These are phyloP conservation scores for Megaustenia siamemsis DNA, from an alignment of 2,888 invertebrate genomes.

Conservation along the genomic window DNA sequence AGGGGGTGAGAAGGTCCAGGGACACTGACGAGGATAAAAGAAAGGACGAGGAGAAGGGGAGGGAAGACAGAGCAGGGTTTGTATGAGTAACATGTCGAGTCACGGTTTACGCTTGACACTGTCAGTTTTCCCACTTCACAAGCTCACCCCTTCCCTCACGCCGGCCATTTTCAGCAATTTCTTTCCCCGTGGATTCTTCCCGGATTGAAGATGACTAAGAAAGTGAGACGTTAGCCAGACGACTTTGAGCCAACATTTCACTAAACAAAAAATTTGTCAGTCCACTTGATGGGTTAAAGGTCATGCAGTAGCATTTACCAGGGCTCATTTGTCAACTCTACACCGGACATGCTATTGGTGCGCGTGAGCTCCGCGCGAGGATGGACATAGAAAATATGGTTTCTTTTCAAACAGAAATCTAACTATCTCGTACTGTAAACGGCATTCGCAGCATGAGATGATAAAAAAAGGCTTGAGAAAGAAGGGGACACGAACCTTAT, in stretches of 20 bases:
- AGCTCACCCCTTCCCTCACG: neutral
- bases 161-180: neutral
- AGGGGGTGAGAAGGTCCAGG: neutral
- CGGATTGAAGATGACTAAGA: neutral
- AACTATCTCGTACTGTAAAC: neutral
- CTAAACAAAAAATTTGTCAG: constrained; percentile 35
- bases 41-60: neutral
- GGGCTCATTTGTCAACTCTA: constrained; percentile 25
- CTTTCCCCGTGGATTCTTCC: neutral
- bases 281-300: constrained; percentile 24
- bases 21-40: neutral
- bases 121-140: constrained; percentile 1
- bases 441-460: neutral
- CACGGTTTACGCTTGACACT: constrained; percentile 24
- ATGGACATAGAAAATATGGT: constrained; percentile 28
- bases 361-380: neutral
- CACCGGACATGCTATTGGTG: neutral
- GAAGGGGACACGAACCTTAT: too few species aligned
- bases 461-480: neutral
- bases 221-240: constrained; percentile 28
- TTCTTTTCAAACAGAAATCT: neutral
- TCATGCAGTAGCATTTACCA: constrained; percentile 30
- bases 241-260: constrained; percentile 30
- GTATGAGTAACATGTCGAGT: constrained; percentile 24
- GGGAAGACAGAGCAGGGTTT: neutral